phyloP scores from a whole-genome alignment of 1,140 invertebrate genomes.

The Drosophila equinoxialis region DNA sequence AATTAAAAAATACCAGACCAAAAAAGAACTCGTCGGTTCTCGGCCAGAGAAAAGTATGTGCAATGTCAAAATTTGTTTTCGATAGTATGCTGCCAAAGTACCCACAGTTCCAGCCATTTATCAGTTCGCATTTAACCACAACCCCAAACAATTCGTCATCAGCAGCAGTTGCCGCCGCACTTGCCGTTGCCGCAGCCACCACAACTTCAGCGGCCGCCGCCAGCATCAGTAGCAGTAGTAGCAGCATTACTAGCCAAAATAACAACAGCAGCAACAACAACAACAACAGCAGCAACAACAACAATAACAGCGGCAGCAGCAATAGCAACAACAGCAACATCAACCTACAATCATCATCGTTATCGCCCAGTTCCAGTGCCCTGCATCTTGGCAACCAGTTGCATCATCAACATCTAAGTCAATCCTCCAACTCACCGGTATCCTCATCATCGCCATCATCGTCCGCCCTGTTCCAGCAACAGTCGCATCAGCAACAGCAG shows the following conservation, averaged over 20 bases:
- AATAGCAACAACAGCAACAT: conserved; percentile 81
- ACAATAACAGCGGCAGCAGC: conserved; percentile 56
- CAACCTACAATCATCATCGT: conserved; percentile 82
- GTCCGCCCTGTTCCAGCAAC: conserved; percentile 34
- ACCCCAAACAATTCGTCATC: conserved; percentile 83
- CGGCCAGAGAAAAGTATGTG: conserved; percentile 84
- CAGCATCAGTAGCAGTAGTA: conserved; percentile 76
- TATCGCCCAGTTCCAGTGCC: conserved; percentile 67
- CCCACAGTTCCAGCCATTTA: conserved; percentile 90
- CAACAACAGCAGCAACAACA: conserved; percentile 44
- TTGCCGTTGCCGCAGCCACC: conserved; percentile 75
- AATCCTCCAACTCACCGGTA: conserved; percentile 78
- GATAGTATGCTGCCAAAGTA: conserved; percentile 98
- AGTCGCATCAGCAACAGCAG: conserved; percentile 30
- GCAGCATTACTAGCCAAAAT: conserved; percentile 72
- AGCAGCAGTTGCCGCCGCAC: conserved; percentile 84
- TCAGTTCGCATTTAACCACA: conserved; percentile 84
- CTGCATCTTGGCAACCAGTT: conserved; percentile 49
- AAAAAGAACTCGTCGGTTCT: conserved; percentile 52
- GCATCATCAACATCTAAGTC: conserved; percentile 65
- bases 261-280: conserved; percentile 53
- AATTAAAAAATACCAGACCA: conserved; percentile 23
- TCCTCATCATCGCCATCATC: conserved; percentile 79
- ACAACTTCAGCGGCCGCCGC: conserved; percentile 75
- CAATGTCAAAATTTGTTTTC: conserved; percentile 98